Evolutionary conservation across 92 coral and sea anemone species (phyloP).

Genomic region (Porites cylindrica): DNA sequence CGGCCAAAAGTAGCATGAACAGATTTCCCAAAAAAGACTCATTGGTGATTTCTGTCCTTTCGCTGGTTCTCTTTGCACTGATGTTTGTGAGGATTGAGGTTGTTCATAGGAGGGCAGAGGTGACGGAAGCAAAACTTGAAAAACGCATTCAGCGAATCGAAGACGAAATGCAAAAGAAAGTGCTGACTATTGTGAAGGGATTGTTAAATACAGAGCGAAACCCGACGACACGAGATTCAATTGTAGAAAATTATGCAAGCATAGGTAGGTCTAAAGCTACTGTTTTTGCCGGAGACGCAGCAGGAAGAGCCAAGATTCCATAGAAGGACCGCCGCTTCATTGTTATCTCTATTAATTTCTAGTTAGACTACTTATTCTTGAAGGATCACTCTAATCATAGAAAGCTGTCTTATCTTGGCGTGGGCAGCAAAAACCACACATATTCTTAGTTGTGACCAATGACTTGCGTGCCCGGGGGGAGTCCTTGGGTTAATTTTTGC

Average conservation of each 20-base stretch:
- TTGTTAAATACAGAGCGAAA: not conserved
- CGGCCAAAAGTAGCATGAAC: no score
- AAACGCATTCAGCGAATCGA: slow-evolving; percentile 11
- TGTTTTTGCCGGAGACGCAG: no score
- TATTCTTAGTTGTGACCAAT: no score
- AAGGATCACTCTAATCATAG: no score
- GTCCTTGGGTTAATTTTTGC: no score
- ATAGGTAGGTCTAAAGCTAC: not conserved
- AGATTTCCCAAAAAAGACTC: not conserved
- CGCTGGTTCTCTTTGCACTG: not conserved
- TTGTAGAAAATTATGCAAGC: not conserved
- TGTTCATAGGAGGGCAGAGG: not conserved
- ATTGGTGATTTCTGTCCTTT: not conserved
- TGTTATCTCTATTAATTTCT: no score
- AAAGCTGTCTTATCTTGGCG: no score
- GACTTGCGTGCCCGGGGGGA: no score
- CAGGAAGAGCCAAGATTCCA: no score
- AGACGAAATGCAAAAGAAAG: not conserved
- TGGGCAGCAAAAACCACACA: no score
- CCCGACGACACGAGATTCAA: not conserved
- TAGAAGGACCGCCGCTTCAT: no score
- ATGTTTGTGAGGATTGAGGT: not conserved
- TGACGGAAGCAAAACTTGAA: slow-evolving; percentile 5
- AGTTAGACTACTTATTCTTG: no score
- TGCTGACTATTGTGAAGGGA: not conserved